Percentiles rank a stretch among this genome's conserved stretches.
These are phyloP conservation scores for Ceratina australensis DNA, from an alignment of 1,140 invertebrate species.

Conservation along the genomic window DNA sequence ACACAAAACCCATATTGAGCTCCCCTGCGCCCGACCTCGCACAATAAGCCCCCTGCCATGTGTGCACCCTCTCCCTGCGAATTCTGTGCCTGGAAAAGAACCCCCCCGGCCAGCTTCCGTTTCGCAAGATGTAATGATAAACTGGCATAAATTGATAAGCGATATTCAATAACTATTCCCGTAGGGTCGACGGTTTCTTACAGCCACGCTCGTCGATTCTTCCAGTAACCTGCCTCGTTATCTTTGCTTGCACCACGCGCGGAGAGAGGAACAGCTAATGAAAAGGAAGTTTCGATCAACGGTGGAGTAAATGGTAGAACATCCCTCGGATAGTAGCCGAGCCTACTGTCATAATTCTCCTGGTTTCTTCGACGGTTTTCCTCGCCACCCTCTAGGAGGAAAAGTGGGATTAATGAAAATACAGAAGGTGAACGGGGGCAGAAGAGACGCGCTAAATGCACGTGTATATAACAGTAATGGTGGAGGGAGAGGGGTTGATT, in stretches of 20 bases:
- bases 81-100: neutral
- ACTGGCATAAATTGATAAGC: constrained; percentile 33
- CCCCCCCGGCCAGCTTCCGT: no score
- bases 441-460: constrained; percentile 64
- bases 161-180: neutral
- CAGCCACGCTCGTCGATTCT: no score
- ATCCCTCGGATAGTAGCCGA: neutral
- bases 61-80: constrained; percentile 40
- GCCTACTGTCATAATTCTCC: constrained; percentile 42
- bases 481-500: constrained; percentile 63
- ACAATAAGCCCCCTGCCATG: constrained; percentile 62
- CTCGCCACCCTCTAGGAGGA: constrained; percentile 19
- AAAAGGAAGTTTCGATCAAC: neutral
- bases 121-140: neutral
- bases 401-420: constrained; percentile 70
- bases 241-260: no score
- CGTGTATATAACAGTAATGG: constrained; percentile 54
- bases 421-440: constrained; percentile 43
- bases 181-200: no score
- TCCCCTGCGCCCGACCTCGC: constrained; percentile 49
- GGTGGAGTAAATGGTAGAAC: neutral
- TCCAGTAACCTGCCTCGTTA: no score
- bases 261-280: no score
- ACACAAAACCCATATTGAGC: constrained; percentile 68
- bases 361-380: neutral